These are phyloP conservation scores for Hyposoter dolosus DNA, from an alignment of 2,888 invertebrate species.

Conservation along the genomic window DNA sequence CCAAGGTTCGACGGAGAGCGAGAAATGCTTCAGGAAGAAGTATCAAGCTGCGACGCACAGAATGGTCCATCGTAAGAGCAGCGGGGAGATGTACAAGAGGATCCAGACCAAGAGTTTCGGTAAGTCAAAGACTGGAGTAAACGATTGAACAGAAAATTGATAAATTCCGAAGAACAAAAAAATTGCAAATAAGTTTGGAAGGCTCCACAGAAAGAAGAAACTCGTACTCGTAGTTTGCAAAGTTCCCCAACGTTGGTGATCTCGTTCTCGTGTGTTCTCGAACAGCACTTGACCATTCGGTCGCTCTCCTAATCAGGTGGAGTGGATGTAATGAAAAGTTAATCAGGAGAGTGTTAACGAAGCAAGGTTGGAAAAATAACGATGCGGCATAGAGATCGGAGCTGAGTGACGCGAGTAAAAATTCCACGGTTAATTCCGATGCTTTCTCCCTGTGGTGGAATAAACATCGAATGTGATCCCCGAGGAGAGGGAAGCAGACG, in stretches of 20 bases:
- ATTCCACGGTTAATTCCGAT: conserved; percentile 65
- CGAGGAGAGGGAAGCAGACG: conserved; percentile 22
- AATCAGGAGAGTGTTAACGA: conserved; percentile 41
- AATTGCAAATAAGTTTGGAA: neutral
- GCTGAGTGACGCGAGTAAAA: conserved; percentile 27
- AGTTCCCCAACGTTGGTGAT: neutral
- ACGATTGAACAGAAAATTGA: neutral
- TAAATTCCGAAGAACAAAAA: neutral
- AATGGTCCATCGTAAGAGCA: conserved; percentile 95
- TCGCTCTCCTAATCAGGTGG: conserved; percentile 5
- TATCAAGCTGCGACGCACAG: conserved; percentile 95
- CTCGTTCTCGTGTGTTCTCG: neutral
- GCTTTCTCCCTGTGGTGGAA: conserved; percentile 50
- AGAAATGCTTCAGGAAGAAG: conserved; percentile 93
- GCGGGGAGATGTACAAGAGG: conserved; percentile 95
- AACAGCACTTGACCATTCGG: neutral
- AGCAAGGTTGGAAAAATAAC: conserved; percentile 8
- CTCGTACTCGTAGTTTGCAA: neutral
- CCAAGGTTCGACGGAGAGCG: conserved; percentile 90
- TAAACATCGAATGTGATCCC: conserved; percentile 35
- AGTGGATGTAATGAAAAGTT: conserved; percentile 32
- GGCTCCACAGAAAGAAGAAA: too few relatives aligned
- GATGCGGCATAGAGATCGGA: neutral
- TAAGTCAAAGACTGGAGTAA: conserved; percentile 85
- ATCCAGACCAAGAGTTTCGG: conserved; percentile 94